A percentile compares a stretch with the other conserved stretches of the same genome.
phyloP scores from a whole-genome alignment of 2,888 invertebrate genomes.

The Polylopha cassiicola region DNA sequence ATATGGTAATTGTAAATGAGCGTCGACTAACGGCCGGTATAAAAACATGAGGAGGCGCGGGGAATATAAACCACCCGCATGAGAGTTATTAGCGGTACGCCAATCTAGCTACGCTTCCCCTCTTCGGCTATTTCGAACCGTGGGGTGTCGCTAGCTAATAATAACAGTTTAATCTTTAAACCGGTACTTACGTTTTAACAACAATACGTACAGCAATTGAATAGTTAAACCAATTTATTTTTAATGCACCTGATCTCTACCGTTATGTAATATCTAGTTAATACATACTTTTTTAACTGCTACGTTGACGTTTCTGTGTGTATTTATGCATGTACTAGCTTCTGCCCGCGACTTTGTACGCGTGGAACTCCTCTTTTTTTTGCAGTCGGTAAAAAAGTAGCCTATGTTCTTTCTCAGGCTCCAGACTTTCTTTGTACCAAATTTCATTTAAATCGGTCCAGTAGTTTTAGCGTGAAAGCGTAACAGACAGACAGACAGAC shows the following conservation, averaged over 20 bases:
- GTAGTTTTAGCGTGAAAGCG: no score
- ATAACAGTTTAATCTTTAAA: slow-evolving; percentile 37
- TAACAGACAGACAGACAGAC: no score
- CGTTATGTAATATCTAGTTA: no score
- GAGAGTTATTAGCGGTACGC: slow-evolving; percentile 61
- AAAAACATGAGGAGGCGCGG: slow-evolving; percentile 39
- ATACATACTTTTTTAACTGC: no score
- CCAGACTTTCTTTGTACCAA: no score
- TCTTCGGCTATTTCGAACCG: slow-evolving; percentile 53
- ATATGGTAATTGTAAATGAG: slow-evolving; percentile 55
- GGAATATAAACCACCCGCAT: slow-evolving; percentile 61
- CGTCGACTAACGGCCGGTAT: slow-evolving; percentile 45
- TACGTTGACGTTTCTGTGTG: no score
- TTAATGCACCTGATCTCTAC: background rate
- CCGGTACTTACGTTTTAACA: slow-evolving; percentile 8
- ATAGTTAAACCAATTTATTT: background rate
- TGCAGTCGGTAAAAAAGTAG: no score
- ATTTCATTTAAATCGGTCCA: no score
- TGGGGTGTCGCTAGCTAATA: slow-evolving; percentile 56
- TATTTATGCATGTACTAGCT: no score
- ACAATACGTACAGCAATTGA: background rate
- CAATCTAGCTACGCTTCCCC: slow-evolving; percentile 62
- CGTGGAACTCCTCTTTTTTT: no score
- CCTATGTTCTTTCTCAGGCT: no score
- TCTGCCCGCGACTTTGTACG: no score